Base-by-base conservation (phyloP, 30 jellyfish, hydroid and myxozoan species). In the Hydractinia symbiolongicarpus region DNA sequence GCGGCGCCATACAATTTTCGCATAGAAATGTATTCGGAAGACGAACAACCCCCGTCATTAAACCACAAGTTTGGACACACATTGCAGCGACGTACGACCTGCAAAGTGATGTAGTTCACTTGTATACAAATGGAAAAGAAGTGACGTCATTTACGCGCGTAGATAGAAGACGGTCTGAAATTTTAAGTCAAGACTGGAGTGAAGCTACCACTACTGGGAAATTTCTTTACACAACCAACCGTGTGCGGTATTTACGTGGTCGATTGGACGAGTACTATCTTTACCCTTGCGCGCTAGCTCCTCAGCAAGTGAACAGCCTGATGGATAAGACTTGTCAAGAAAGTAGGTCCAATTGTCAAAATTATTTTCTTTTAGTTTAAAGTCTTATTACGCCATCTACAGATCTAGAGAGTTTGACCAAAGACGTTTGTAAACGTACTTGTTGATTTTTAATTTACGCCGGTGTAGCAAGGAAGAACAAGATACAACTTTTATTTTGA, bases 31-130 rank as follows among this genome's bases (percentile, higher is more conserved):
- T 91, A 44, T 91, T 84, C 76, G 98, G 98, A 15, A 77, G 96
- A 77, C 78, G 98, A 61, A 91, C 94, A 8, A 79, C 88, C 16
- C 91, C 96, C 4, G 88, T 87, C 17, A 92, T 91, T 14, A 66
- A 71, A 9, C 88, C 98, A 9, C 83, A 86, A 71, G 88, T 91
- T 30, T 91, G 98, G 98, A 91, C 98, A 5, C 98, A 91, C 73
- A 76, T 91, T 57, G 96, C 98, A 16, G 96, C 95, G 61, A 82
- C 96, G 55, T 91, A 81, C 68, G 98, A 91, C 60, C 56, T 90
- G 55, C 82, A 73, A 40, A 73, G 96, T 0, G 77, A 86, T 66
- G 86, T 72, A 66, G 95, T 86, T 14, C 86, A 83, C 58, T 69
- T 91, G 9, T 91, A 82, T 82, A 86, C 86, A 11, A 87, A 91